Percentiles rank a stretch among this genome's conserved stretches.
Evolutionary conservation across 2,797 vertebrate genomes (phyloP).

Genomic region (Bovichtus variegatus): DNA sequence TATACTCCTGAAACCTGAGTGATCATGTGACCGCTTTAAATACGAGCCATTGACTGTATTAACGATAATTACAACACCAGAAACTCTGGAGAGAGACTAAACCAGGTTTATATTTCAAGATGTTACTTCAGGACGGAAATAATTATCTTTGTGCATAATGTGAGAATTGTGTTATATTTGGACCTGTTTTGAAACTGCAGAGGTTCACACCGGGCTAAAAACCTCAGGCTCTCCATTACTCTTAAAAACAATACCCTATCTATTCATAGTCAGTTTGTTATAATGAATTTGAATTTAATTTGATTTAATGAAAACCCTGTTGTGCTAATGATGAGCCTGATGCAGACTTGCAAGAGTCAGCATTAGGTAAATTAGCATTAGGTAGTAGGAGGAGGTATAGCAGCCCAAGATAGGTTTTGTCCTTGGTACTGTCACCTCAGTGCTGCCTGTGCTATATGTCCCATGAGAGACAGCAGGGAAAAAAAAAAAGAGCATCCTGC

Average conservation of each 20-base stretch:
- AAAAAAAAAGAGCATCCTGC: slow-evolving; percentile 79
- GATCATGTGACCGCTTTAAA: slow-evolving; percentile 55
- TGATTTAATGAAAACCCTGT: slow-evolving; percentile 25
- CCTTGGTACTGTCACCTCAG: slow-evolving; percentile 79
- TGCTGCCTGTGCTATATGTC: slow-evolving; percentile 70
- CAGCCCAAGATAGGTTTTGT: slow-evolving; percentile 74
- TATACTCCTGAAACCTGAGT: slow-evolving; percentile 44
- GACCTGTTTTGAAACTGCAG: slow-evolving; percentile 15
- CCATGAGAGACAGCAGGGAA: slow-evolving; percentile 74
- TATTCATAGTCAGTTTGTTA: slow-evolving; percentile 21
- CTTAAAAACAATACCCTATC: slow-evolving; percentile 2
- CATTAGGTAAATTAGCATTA: too few relatives aligned
- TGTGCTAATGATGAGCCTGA: slow-evolving; percentile 22
- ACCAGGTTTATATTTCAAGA: slow-evolving; percentile 39
- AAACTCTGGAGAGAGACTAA: slow-evolving; percentile 27
- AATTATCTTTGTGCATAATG: slow-evolving; percentile 38
- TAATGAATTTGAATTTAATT: slow-evolving; percentile 14
- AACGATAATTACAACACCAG: slow-evolving; percentile 31
- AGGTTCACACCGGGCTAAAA: not conserved
- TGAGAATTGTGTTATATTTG: slow-evolving; percentile 16
- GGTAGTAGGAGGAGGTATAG: slow-evolving; percentile 26
- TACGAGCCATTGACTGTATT: slow-evolving; percentile 38
- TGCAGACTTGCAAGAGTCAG: slow-evolving; percentile 47
- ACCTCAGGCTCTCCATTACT: not conserved
- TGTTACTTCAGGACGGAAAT: slow-evolving; percentile 44